Evolutionary conservation across 2,888 invertebrate genomes (phyloP), one percentile per base, ranked within the genome.

Genomic region (Tyria jacobaeae): DNA sequence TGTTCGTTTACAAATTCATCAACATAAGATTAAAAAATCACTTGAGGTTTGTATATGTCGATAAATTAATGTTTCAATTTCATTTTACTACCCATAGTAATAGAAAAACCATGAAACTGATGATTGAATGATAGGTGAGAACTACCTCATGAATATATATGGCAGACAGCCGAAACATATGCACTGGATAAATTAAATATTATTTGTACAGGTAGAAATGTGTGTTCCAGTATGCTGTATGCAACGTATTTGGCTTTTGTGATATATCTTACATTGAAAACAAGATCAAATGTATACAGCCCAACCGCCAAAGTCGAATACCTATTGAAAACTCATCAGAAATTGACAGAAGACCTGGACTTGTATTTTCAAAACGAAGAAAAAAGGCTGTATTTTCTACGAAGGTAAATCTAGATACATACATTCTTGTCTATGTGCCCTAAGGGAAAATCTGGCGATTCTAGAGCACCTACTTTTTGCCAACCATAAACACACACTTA

Each of bases 261-360:
- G 59, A 66, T 83, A 37, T 75, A 79, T 62, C 44, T 82, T 12
- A 78, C 70, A 62, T 66, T 81, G 52, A 81, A 80, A 73, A 73
- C 85, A 12, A 81, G 80, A 72, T 73, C 85, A 14, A 72, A 73
- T 9, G 89, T 89, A 9, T 99, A 99, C 89, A 94, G 99, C 31
- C 99, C 97, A 90, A 99, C 99, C 81, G 97, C 97, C 0, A 99
- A 99, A 85, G 96, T 99, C 90, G 98, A 99, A 89, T 97, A 97
- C 77, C 94, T 99, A 31, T 92, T 99, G 71, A 96, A 97, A 85
- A 98, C 99, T 35, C 99, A 99, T 92, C 95, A 97, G 65, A 96
- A 96, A 73, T 96, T 99, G 72, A 97, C 99, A 77, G 95, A 96
- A 76, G 97, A 98, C 65, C 94, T 99, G 68, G 96, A 98, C 75